Base-by-base conservation (phyloP, 37 sponge, comb jelly and placozoan genomes). In the Agelas oroides region DNA sequence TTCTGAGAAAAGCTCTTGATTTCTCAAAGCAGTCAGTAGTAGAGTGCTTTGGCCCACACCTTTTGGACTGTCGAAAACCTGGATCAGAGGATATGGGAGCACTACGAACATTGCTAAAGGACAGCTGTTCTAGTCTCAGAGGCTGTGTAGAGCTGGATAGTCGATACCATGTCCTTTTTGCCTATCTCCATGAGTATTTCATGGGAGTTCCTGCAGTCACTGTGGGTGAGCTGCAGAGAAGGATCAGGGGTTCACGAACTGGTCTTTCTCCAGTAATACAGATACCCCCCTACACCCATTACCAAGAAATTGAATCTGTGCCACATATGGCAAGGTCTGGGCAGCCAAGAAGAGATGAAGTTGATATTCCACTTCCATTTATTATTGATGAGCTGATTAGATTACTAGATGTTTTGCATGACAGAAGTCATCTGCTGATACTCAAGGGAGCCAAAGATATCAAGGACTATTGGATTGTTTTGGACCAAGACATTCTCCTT, bases 401-500 rank as follows among this genome's bases (percentile, higher is more conserved):
- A 37, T 41, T 79, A 5, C 36, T 62, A 12, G 38, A 79, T 21
- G 20, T 24, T 30, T 67, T 79, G 18, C 41, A 64, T 24, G 25
- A 16, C 24, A 46, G 37, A 23, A 67, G 62, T 21, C 39, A 61
- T 17, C 27, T 79, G 2, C 32, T 79, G 67, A 36, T 79, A 25
- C 58, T 79, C 16, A 25, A 34, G 46, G 46, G 46, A 46, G 46
- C 46, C 12, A 21, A 17, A 12, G 46, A 46, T 17, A 25, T 19
- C 17, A 39, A 61, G 19, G 67, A 79, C 2, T 33, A 41, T 63
- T 62, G 61, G 65, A 37, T 79, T 34, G 63, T 79, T 28, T 35
- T 79, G 31, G 67, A 79, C 39, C 38, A 62, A 24, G 60, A 61
- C 35, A n/a, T n/a, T 1, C 67, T 79, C n/a, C 54, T 64, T 37